Evolutionary conservation across 1,140 invertebrate genomes (phyloP), one percentile per base, ranked within the genome.

Genomic region (Drosophila malerkotliana): DNA sequence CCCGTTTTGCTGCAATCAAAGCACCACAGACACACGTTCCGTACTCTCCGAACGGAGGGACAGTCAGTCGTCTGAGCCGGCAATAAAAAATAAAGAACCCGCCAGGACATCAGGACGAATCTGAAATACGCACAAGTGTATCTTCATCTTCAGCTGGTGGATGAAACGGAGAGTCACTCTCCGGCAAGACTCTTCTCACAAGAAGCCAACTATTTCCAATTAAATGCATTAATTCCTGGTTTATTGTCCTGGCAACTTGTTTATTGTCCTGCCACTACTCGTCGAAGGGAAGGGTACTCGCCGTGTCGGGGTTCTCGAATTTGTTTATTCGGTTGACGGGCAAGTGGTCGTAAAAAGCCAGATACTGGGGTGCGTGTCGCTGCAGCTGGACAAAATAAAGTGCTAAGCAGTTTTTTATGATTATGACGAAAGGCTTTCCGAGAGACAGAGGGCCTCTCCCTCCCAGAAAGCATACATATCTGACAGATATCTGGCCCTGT

Each of bases 341-440:
- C 48, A 58, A 51, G 78, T 52, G 67, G 68, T 41, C 47, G 68
- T 78, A 82, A 78, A 74, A 74, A 52, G 26, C 45, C 28, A 28
- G 58, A 54, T 61, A 39, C 30, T 18, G 48, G 58, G 54, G 32
- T 53, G 51, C 58, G 48, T 26, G 37, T 51, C 67, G 21, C 67
- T 30, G 58, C 49, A 61, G 58, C 37, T 47, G 48, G 26, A 30
- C 41, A 61, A 69, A 74, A 77, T 55, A 63, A 72, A 83, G 75
- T 72, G 75, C 75, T 72, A 72, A 83, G 79, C 75, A 64, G 66
- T 56, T 67, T 83, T 82, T 83, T 83, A 83, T 83, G 75, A 76
- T 83, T 83, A 76, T 72, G 79, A 67, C 49, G 66, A 83, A 68
- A 79, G 72, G 69, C 68, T 64, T 73, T 73, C 15, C 51, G 15